A percentile compares a stretch with the other conserved stretches of the same genome.
These are phyloP conservation scores for Nylanderia fulva DNA, from an alignment of 1,140 invertebrate species.

Conservation along the genomic window DNA sequence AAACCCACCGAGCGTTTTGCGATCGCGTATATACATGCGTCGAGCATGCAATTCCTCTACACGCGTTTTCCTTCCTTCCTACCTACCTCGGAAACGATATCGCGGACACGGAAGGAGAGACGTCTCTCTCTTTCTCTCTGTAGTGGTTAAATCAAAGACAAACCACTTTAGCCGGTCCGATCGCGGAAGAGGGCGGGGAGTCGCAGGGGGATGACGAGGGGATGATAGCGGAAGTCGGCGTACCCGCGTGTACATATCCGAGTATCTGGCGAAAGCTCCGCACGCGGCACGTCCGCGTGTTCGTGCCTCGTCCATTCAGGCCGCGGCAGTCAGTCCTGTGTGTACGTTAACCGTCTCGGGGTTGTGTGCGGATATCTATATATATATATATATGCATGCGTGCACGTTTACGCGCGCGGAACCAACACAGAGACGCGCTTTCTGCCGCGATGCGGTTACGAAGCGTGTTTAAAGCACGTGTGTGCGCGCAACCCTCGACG, in stretches of 20 bases:
- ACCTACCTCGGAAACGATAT: slow-evolving; percentile 58
- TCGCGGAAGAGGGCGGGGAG: slow-evolving; percentile 63
- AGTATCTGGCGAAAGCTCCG: slow-evolving; percentile 78
- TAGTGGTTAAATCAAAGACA: slow-evolving; percentile 85
- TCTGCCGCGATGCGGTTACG: slow-evolving; percentile 25
- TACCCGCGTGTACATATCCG: slow-evolving; percentile 79
- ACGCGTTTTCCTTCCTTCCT: slow-evolving; percentile 46
- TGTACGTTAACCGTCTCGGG: background rate
- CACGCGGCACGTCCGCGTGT: slow-evolving; percentile 69
- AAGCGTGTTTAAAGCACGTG: slow-evolving; percentile 63
- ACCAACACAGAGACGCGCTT: slow-evolving; percentile 25
- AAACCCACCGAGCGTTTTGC: slow-evolving; percentile 61
- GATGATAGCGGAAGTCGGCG: slow-evolving; percentile 35
- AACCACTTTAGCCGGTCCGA: slow-evolving; percentile 84
- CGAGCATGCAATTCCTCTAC: slow-evolving; percentile 64
- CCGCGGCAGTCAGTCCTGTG: background rate
- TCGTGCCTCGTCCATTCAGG: slow-evolving; percentile 71
- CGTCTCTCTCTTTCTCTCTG: slow-evolving; percentile 70
- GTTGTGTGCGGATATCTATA: slow-evolving; percentile 13
- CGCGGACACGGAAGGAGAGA: slow-evolving; percentile 62
- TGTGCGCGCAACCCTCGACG: slow-evolving; percentile 70
- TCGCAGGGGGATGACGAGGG: slow-evolving; percentile 24
- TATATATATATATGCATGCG: slow-evolving; percentile 36
- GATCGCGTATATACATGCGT: slow-evolving; percentile 66
- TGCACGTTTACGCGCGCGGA: slow-evolving; percentile 14